phyloP scores from a whole-genome alignment of 2,888 invertebrate genomes.

The Aromia moschata region DNA sequence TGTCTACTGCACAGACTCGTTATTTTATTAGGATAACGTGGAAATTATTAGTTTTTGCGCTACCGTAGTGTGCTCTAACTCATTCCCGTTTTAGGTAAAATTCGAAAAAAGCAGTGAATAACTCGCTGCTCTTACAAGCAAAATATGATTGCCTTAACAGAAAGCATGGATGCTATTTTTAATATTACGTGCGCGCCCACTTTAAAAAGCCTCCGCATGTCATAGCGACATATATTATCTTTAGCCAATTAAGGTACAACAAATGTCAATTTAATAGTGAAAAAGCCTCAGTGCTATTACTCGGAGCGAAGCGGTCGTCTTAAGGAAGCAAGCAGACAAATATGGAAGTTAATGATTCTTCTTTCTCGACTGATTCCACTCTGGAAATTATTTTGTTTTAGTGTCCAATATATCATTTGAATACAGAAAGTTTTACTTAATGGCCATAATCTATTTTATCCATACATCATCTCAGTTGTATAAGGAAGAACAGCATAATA shows the following conservation, averaged over 20 bases:
- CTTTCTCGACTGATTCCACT: not conserved
- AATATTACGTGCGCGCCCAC: not conserved
- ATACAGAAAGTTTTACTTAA: not conserved
- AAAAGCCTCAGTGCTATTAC: not conserved
- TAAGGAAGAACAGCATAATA: too few relatives aligned
- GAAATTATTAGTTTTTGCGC: not conserved
- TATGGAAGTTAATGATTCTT: not conserved
- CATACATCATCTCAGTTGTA: too few relatives aligned
- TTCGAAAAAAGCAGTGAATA: too few relatives aligned
- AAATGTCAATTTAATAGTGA: not conserved
- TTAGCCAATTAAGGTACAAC: constrained; percentile 2
- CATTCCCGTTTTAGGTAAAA: not conserved
- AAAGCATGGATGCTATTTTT: not conserved
- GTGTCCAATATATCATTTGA: not conserved
- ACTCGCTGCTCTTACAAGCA: too few relatives aligned
- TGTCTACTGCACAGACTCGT: not conserved
- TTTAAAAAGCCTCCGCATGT: not conserved
- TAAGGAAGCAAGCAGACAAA: not conserved
- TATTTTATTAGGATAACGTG: not conserved
- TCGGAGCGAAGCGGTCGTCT: not conserved
- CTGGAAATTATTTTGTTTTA: not conserved
- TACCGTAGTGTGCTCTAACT: not conserved
- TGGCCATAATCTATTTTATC: not conserved
- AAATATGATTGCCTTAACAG: too few relatives aligned
- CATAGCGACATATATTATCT: not conserved